Conservation (phyloP, 2,888 invertebrate species). For the Melipona beecheii region DNA sequence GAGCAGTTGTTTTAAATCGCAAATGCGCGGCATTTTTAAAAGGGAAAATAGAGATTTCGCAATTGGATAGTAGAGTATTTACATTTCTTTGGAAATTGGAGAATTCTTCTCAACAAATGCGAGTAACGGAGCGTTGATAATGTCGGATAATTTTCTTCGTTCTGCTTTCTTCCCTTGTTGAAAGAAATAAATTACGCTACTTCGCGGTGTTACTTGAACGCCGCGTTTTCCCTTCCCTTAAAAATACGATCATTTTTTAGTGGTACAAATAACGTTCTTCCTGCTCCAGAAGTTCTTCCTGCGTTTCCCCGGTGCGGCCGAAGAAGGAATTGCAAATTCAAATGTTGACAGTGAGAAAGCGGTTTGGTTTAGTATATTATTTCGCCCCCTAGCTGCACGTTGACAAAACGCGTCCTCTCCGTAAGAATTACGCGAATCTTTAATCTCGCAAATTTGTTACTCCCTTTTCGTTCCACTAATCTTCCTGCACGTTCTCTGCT, state of each 20-base stretch:
- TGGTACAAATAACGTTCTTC: neutral
- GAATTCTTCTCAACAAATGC: neutral
- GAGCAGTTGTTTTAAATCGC: too few species aligned
- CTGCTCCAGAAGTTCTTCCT: neutral
- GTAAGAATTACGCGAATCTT: neutral
- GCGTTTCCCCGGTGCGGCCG: neutral
- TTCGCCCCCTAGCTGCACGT: neutral
- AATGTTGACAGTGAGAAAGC: constrained; percentile 10
- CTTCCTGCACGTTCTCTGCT: too few species aligned
- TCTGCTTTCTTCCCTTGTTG: neutral
- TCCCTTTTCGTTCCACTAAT: neutral
- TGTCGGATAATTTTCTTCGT: neutral
- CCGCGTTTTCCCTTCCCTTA: neutral
- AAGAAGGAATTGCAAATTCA: constrained; percentile 18
- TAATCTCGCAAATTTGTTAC: neutral
- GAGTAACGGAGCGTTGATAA: neutral
- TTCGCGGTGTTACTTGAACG: constrained; percentile 2
- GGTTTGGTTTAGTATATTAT: neutral
- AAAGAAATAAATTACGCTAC: constrained; percentile 37
- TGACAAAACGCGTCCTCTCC: neutral
- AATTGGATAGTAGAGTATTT: neutral
- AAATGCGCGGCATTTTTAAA: too few species aligned
- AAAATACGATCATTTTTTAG: constrained; percentile 35
- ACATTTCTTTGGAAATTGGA: neutral
- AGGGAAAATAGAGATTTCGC: too few species aligned